A percentile compares a stretch with the other conserved stretches of the same genome.
phyloP scores from a whole-genome alignment of 2,113 vertebrate species.

The Lethenteron camtschaticum region DNA sequence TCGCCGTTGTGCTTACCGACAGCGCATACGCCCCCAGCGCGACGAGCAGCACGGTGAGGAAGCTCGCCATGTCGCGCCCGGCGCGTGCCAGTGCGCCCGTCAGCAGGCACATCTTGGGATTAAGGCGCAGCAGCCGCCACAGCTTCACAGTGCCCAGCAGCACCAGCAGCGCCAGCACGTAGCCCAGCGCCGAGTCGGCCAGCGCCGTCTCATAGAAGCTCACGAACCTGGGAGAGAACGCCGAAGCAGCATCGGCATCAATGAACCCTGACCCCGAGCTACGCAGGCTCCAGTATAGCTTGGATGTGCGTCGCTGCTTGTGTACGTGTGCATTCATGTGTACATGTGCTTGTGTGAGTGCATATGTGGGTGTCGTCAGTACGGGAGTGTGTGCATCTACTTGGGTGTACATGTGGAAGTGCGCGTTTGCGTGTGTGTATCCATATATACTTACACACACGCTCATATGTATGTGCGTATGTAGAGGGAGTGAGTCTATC shows the following conservation, averaged over 20 bases:
- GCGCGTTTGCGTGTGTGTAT: no score
- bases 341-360: no score
- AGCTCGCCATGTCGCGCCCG: not conserved
- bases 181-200: conserved; percentile 1
- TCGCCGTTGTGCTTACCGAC: not conserved
- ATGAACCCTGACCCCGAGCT: no score
- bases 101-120: conserved; percentile 4
- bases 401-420: no score
- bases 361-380: no score
- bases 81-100: conserved; percentile 1
- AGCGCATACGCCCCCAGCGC: conserved; percentile 3
- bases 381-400: no score
- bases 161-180: conserved; percentile 3
- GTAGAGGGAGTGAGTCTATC: no score
- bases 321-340: no score
- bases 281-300: no score
- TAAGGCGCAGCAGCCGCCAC: conserved; percentile 3
- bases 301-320: no score
- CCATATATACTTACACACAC: no score
- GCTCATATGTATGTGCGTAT: no score
- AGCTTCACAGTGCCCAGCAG: conserved; percentile 2
- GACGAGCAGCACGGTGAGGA: not conserved
- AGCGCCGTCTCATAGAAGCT: not conserved
- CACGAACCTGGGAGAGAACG: not conserved
- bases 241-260: not conserved